Evolutionary conservation across 2,797 vertebrate species (phyloP).

Genomic region (Aphelocoma californica): DNA sequence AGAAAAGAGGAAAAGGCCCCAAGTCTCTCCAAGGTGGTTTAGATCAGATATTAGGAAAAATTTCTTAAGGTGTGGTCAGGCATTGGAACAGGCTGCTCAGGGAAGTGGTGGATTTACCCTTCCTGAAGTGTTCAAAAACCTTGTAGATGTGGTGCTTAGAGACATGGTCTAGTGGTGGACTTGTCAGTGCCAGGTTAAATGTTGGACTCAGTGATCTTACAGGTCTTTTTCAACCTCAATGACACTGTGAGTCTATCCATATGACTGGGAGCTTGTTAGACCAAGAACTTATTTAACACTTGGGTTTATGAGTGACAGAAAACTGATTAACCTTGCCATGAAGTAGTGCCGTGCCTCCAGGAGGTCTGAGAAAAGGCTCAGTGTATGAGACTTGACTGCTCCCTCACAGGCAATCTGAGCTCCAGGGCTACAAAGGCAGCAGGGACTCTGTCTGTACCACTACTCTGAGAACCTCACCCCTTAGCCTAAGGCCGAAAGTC

Average conservation of each 20-base stretch:
- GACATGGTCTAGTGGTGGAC: background rate
- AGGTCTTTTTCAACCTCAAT: background rate
- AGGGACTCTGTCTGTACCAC: background rate
- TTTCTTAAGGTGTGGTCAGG: background rate
- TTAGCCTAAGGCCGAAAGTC: background rate
- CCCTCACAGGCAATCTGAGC: background rate
- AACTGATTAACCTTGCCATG: background rate
- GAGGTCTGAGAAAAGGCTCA: background rate
- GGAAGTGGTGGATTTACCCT: background rate
- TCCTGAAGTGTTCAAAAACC: background rate
- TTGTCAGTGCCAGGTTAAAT: background rate
- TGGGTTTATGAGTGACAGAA: background rate
- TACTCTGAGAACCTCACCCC: background rate
- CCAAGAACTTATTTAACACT: background rate
- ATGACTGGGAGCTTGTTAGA: background rate
- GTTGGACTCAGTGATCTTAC: too few relatives aligned
- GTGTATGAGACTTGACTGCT: background rate
- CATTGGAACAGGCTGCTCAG: background rate
- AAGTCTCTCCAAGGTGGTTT: background rate
- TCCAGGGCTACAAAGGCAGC: background rate
- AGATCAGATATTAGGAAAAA: rapidly evolving
- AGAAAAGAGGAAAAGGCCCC: background rate
- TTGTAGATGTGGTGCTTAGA: background rate
- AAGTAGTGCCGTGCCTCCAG: background rate
- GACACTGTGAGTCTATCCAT: background rate